Evolutionary conservation across 2,888 invertebrate species (phyloP).

Genomic region (Drosophila monieri): DNA sequence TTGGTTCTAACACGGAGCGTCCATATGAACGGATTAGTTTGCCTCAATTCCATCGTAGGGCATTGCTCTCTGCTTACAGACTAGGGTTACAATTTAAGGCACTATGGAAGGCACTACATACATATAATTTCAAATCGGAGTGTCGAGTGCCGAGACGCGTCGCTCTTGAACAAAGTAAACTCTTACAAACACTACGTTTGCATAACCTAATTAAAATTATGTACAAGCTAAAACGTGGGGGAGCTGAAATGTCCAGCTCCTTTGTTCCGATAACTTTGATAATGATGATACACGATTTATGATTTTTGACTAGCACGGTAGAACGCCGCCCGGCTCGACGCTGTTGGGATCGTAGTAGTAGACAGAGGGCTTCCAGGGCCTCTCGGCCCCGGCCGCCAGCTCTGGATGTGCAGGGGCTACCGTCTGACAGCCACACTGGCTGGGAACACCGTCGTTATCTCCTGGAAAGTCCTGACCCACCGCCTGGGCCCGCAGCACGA

Average conservation of each 20-base stretch:
- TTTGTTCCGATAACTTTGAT: slow-evolving; percentile 22
- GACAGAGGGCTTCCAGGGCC: slow-evolving; percentile 75
- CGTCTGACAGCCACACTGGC: slow-evolving; percentile 13
- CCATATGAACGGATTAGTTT: slow-evolving; percentile 4
- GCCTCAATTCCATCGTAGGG: slow-evolving; percentile 37
- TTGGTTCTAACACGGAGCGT: not conserved
- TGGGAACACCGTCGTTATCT: slow-evolving; percentile 30
- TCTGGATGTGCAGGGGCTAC: slow-evolving; percentile 47
- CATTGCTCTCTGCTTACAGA: slow-evolving; percentile 28
- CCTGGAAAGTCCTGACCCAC: slow-evolving; percentile 57
- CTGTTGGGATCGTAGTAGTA: slow-evolving; percentile 71
- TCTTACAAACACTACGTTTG: slow-evolving; percentile 29
- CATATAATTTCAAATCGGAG: slow-evolving; percentile 20
- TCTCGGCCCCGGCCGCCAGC: slow-evolving; percentile 52
- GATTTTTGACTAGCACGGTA: slow-evolving; percentile 42
- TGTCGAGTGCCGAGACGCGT: not conserved
- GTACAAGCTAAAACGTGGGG: slow-evolving; percentile 31
- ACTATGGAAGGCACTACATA: slow-evolving; percentile 41
- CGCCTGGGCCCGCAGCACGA: slow-evolving; percentile 78
- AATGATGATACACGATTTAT: slow-evolving; percentile 29
- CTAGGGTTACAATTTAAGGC: slow-evolving; percentile 36
- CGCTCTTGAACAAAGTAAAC: slow-evolving; percentile 20
- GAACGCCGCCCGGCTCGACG: slow-evolving; percentile 6
- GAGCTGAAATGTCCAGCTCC: slow-evolving; percentile 5
- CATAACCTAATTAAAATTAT: slow-evolving; percentile 23